phyloP scores from a whole-genome alignment of 1,140 invertebrate genomes.

The Ceratitis capitata region DNA sequence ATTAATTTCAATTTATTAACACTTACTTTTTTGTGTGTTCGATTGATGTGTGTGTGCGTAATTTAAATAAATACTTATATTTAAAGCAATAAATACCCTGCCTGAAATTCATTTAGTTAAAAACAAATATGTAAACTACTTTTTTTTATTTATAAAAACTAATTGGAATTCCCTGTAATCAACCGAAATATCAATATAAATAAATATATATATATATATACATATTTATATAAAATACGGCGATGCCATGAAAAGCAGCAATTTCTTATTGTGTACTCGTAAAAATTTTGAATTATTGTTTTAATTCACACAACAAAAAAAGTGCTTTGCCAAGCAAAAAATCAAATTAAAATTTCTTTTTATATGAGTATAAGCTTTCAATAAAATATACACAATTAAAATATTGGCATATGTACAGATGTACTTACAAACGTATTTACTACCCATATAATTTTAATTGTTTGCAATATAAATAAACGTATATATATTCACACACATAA shows the following conservation, averaged over 20 bases:
- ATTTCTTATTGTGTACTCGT: too few relatives aligned
- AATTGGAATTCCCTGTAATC: too few relatives aligned
- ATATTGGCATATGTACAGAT: not conserved
- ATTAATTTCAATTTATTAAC: not conserved
- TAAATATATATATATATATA: not conserved
- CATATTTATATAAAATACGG: not conserved
- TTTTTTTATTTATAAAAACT: too few relatives aligned
- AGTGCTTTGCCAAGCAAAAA: too few relatives aligned
- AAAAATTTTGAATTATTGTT: too few relatives aligned
- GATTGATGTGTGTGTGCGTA: conserved; percentile 24
- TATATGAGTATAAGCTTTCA: too few relatives aligned
- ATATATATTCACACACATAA: not conserved
- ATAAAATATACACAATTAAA: not conserved
- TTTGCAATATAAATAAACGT: not conserved
- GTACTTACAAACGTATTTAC: not conserved
- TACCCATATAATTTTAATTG: not conserved
- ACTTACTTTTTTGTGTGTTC: conserved; percentile 31
- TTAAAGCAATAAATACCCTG: not conserved
- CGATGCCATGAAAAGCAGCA: too few relatives aligned
- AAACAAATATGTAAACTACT: too few relatives aligned
- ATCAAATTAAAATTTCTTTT: too few relatives aligned
- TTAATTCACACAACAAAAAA: too few relatives aligned
- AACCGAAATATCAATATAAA: not conserved
- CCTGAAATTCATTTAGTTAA: too few relatives aligned
- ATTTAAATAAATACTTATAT: conserved; percentile 8